Conservation (phyloP, 23 tunicate species). For the Trididemnum clinides region DNA sequence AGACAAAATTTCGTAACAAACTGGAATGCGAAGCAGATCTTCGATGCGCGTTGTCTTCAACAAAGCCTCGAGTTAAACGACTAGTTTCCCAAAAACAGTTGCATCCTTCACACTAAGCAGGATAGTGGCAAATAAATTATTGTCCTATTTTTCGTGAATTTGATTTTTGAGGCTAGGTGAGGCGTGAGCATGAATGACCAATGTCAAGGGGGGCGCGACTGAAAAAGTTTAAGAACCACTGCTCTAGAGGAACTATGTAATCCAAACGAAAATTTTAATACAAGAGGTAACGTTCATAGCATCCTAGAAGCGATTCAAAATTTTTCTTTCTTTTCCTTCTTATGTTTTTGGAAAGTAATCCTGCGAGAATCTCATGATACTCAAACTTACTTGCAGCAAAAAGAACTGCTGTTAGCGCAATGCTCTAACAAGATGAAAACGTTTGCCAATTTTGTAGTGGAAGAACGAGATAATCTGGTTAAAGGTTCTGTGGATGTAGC, state of each 20-base stretch:
- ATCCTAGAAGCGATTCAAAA: conserved; percentile 59
- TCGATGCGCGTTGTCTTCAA: too few species aligned
- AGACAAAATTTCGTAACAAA: too few species aligned
- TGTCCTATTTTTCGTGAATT: too few species aligned
- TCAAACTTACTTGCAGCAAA: conserved; percentile 61
- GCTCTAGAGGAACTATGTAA: conserved; percentile 60
- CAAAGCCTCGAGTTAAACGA: too few species aligned
- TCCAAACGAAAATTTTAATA: conserved; percentile 55
- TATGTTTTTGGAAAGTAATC: conserved; percentile 62
- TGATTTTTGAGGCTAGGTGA: too few species aligned
- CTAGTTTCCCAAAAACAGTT: too few species aligned
- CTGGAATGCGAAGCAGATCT: too few species aligned
- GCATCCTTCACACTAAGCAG: too few species aligned
- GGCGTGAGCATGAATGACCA: too few species aligned
- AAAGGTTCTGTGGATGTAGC: conserved; percentile 47
- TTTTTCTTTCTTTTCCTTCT: conserved; percentile 58
- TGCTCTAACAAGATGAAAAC: conserved; percentile 62
- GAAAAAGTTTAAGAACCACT: too few species aligned
- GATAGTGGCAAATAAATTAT: too few species aligned
- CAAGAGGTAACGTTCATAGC: conserved; percentile 55
- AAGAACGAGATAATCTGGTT: conserved; percentile 58
- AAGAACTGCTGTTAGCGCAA: conserved; percentile 58
- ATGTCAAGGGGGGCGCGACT: too few species aligned
- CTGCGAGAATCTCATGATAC: conserved; percentile 58
- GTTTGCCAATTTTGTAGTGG: conserved; percentile 55